These are phyloP conservation scores for Ctenochaetus hawaiiensis DNA, from an alignment of 2,797 vertebrate genomes.

Conservation along the genomic window DNA sequence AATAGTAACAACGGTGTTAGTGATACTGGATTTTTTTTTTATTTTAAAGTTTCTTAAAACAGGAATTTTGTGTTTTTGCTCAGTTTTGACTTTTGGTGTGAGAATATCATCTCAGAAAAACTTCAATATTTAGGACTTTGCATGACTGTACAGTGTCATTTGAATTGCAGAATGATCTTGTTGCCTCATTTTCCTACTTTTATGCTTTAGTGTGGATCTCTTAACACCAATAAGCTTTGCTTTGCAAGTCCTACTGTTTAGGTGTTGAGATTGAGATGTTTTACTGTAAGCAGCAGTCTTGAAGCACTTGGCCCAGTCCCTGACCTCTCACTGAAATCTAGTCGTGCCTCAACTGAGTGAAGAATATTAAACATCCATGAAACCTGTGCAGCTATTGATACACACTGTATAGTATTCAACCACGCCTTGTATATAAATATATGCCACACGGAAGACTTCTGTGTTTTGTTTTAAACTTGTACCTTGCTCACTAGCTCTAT, in stretches of 20 bases:
- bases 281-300: constrained; percentile 77
- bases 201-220: constrained; percentile 72
- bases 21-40: constrained; percentile 59
- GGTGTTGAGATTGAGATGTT: constrained; percentile 69
- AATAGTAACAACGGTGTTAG: constrained; percentile 47
- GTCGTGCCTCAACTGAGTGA: constrained; percentile 78
- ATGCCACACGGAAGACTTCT: constrained; percentile 80
- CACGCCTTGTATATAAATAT: constrained; percentile 83
- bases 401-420: constrained; percentile 87
- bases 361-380: constrained; percentile 76
- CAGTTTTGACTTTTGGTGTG: constrained; percentile 61
- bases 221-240: constrained; percentile 76
- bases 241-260: constrained; percentile 79
- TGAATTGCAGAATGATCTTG: constrained; percentile 63
- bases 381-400: constrained; percentile 84
- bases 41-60: constrained; percentile 39
- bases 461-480: constrained; percentile 86
- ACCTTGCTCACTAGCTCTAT: constrained; percentile 84
- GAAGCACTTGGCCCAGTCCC: constrained; percentile 76
- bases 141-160: constrained; percentile 77
- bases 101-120: constrained; percentile 49
- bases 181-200: constrained; percentile 68
- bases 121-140: constrained; percentile 65
- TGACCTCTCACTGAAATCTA: constrained; percentile 76
- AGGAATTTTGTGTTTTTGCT: constrained; percentile 64